Evolutionary conservation across 1,140 invertebrate species (phyloP).

Genomic region (Lerema accius): DNA sequence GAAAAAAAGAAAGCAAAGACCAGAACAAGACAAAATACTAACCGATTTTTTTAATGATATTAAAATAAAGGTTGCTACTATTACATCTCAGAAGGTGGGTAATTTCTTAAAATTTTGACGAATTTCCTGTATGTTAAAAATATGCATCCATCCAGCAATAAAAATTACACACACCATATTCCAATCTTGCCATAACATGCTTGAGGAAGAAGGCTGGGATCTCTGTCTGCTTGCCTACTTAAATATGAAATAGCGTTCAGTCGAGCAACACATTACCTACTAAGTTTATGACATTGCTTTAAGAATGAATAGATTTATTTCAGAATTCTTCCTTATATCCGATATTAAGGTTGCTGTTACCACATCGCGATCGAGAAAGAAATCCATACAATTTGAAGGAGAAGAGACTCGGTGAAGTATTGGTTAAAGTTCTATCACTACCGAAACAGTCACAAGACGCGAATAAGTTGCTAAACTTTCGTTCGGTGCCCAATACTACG

Average conservation of each 20-base stretch:
- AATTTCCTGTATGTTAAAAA: no score
- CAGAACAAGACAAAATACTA: conserved; percentile 59
- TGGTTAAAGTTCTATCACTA: conserved; percentile 62
- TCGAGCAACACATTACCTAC: no score
- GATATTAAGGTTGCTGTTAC: conserved; percentile 62
- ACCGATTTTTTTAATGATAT: conserved; percentile 54
- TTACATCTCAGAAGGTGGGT: conserved; percentile 63
- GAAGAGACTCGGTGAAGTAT: conserved; percentile 55
- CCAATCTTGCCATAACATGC: no score
- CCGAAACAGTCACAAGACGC: conserved; percentile 55
- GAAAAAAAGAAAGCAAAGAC: conserved; percentile 58
- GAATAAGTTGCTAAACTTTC: conserved; percentile 55
- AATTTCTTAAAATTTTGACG: no score
- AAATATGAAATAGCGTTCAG: no score
- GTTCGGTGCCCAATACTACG: conserved; percentile 45
- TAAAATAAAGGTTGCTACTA: conserved; percentile 46
- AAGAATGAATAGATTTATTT: conserved; percentile 39
- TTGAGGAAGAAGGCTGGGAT: no score
- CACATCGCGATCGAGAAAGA: conserved; percentile 62
- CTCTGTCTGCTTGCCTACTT: no score
- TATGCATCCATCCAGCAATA: no score
- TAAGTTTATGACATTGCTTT: no score
- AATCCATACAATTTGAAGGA: conserved; percentile 68
- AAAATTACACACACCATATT: no score
- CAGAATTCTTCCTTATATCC: conserved; percentile 63